phyloP scores from a whole-genome alignment of 2,113 vertebrate genomes.

The Marmota flaviventris region DNA sequence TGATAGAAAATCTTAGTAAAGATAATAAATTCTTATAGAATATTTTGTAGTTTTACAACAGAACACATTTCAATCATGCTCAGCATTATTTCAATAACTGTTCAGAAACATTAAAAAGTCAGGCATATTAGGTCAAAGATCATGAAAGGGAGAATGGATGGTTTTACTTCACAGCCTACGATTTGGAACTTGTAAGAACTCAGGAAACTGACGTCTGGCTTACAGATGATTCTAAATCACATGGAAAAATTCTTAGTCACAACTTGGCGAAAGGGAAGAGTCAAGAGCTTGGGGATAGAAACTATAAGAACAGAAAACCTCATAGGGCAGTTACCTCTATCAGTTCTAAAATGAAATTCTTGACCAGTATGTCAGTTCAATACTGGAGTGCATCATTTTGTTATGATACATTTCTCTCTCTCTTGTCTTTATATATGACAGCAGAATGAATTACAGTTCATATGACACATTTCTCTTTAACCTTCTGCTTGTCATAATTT shows the following conservation, averaged over 20 bases:
- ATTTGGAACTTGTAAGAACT: not conserved
- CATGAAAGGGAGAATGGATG: not conserved
- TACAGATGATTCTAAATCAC: slow-evolving; percentile 47
- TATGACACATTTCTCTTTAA: not conserved
- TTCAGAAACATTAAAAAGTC: slow-evolving; percentile 16
- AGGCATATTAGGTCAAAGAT: slow-evolving; percentile 47
- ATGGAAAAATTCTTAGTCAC: slow-evolving; percentile 52
- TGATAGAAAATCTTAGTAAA: slow-evolving; percentile 16
- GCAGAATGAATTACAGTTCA: too few relatives aligned
- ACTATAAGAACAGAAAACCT: not conserved
- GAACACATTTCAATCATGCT: slow-evolving; percentile 17
- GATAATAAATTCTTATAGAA: not conserved
- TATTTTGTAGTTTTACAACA: slow-evolving; percentile 52
- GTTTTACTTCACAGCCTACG: not conserved
- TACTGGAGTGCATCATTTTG: not conserved
- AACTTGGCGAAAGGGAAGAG: slow-evolving; percentile 6
- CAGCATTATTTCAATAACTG: slow-evolving; percentile 43
- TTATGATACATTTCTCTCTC: not conserved
- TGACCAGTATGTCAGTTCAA: not conserved
- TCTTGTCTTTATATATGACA: too few relatives aligned
- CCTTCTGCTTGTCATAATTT: not conserved
- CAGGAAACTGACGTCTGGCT: not conserved
- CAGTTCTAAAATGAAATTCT: not conserved
- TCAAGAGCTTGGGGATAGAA: not conserved
- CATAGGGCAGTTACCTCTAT: not conserved